Conservation (phyloP, 30 jellyfish, hydroid and myxozoan genomes). For the Cassiopea andromeda region DNA sequence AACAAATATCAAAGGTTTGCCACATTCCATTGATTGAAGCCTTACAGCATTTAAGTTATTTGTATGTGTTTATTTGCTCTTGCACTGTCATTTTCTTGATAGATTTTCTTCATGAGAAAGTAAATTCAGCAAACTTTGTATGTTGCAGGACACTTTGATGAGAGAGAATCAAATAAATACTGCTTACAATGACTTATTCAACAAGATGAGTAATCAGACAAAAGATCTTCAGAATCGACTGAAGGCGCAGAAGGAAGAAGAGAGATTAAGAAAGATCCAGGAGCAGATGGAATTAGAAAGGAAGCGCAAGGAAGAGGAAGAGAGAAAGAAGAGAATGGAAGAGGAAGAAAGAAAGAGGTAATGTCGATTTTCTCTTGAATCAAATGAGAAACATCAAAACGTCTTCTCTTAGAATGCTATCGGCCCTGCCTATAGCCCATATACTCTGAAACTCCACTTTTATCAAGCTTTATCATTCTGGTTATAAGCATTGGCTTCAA, state of each 20-base stretch:
- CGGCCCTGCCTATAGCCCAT: too few relatives aligned
- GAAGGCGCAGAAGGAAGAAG: conserved; percentile 92
- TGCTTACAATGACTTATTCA: conserved; percentile 73
- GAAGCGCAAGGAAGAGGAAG: conserved; percentile 84
- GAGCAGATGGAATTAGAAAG: conserved; percentile 96
- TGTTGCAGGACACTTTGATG: conserved; percentile 74
- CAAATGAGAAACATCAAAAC: neutral
- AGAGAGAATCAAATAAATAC: conserved; percentile 60
- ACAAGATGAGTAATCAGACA: conserved; percentile 69
- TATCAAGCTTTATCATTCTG: too few relatives aligned
- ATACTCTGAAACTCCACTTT: too few relatives aligned
- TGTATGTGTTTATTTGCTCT: too few relatives aligned
- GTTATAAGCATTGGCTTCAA: neutral
- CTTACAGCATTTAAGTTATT: too few relatives aligned
- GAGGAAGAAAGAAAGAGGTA: conserved; percentile 65
- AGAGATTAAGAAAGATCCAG: conserved; percentile 80
- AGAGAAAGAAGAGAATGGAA: conserved; percentile 61
- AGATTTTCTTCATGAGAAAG: neutral
- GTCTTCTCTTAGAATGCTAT: too few relatives aligned
- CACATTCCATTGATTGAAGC: too few relatives aligned
- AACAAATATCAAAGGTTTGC: too few relatives aligned
- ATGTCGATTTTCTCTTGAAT: neutral
- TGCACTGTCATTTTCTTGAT: too few relatives aligned
- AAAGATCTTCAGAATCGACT: conserved; percentile 70
- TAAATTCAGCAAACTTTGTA: neutral